Evolutionary conservation across 2,888 invertebrate species (phyloP).

Genomic region (Lamellibrachia satsuma): DNA sequence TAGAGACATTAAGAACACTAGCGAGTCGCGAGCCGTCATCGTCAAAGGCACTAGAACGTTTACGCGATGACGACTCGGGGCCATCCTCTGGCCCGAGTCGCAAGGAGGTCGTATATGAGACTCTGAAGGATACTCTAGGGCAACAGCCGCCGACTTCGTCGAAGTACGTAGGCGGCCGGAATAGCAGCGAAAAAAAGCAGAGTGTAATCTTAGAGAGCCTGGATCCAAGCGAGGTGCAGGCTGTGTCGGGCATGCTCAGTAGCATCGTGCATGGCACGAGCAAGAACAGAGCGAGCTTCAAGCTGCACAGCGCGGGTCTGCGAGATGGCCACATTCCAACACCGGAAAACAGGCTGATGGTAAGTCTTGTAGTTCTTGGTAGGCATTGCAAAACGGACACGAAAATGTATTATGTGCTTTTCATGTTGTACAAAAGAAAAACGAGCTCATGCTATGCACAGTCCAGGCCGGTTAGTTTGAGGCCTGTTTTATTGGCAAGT

Average conservation of each 20-base stretch:
- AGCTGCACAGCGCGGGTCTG: conserved; percentile 48
- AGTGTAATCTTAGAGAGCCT: conserved; percentile 56
- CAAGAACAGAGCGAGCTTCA: conserved; percentile 57
- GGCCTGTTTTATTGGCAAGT: too few relatives aligned
- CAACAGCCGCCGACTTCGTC: conserved; percentile 25
- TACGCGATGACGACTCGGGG: conserved; percentile 24
- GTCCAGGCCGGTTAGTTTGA: not conserved
- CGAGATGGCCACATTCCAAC: conserved; percentile 53
- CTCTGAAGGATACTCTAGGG: conserved; percentile 45
- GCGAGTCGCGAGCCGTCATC: not conserved
- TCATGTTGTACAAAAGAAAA: not conserved
- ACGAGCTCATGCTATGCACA: not conserved
- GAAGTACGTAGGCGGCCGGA: not conserved
- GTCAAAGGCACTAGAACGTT: conserved; percentile 26
- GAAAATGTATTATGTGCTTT: not conserved
- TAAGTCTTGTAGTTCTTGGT: conserved; percentile 37
- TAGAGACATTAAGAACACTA: conserved; percentile 9
- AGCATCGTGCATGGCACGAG: conserved; percentile 58
- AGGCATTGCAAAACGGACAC: not conserved
- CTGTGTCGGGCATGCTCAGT: conserved; percentile 61
- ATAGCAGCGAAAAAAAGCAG: conserved; percentile 28
- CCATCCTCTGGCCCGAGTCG: conserved; percentile 8
- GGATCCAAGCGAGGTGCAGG: conserved; percentile 58
- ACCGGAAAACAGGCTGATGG: conserved; percentile 58
- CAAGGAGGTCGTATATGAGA: conserved; percentile 49